Evolutionary conservation across 1,140 invertebrate species (phyloP), one percentile per base, ranked within the genome.

Genomic region (Rhagoletis pomonella): DNA sequence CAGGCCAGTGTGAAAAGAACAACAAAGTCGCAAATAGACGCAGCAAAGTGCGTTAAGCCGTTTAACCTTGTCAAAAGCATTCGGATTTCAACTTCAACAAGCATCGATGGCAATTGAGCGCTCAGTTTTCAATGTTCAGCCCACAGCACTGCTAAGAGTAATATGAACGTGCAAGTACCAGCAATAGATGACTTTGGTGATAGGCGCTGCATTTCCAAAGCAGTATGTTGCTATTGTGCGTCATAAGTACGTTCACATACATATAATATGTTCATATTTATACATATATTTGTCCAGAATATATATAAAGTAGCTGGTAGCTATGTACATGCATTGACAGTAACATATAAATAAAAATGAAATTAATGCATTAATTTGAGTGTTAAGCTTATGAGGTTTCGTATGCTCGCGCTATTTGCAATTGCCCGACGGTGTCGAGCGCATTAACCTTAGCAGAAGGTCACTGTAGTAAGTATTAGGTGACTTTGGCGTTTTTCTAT

Each of bases 401-500:
- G n/a, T 81, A 55, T 29, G 17, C n/a, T 81, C 19, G 73, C 73
- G 29, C 47, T 58, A 81, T 6, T 55, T 81, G 17, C n/a, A 2
- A 29, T 58, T 81, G 73, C 73, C 50, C 50, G 10, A 14, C 47
- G 73, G 6, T 81, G 73, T 58, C 44, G 73, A 81, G 73, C 19
- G 50, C 44, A 17, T 81, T 17, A 29, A 55, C 47, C 44, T 81
- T 4, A 7, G 73, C 12, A 10, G 73, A 81, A 81, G 73, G 47
- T 81, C 19, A 42, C 4, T 12, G 69, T 7, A 47, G 73, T 50
- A 55, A n/a, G 17, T 50, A 81, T 81, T 81, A 50, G 47, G 19
- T 81, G 73, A 81, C 73, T 81, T 81, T 81, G 73, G 47, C 73
- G 55, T 81, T 81, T 81, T 81, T 81, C n/a, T 17, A 81, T 81